Evolutionary conservation across 2,113 vertebrate genomes (phyloP), one percentile per base, ranked within the genome.

Genomic region (Dolichotis patagonum): DNA sequence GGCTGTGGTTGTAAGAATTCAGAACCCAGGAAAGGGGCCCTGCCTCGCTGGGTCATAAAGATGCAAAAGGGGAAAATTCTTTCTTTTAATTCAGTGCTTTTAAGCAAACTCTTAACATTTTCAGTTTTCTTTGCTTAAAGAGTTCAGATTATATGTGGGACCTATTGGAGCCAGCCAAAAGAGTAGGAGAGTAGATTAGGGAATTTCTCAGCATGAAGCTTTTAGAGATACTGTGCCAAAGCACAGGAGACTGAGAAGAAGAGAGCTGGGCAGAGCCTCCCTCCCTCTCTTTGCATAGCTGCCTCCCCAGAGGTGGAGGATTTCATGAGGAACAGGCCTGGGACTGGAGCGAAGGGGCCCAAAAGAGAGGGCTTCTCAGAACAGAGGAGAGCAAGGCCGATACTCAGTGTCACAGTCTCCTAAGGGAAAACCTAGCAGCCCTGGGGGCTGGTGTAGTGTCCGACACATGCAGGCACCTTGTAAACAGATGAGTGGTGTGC

Each of bases 11-110:
- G n/a, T n/a, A n/a, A 6, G 58, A 58, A 56, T 22, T 41, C 32
- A 4, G 75, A 26, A 38, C 20, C 5, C 12, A 75, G 62, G 26
- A 20, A 24, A 46, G 82, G 30, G 81, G 3, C 43, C 49, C 43
- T 62, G 71, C 80, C 65, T 3, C 49, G 65, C 86, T 3, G 54
- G n/a, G 67, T n/a, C 28, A n/a, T 2, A 9, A 1, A 13, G 20
- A 0, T 0, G 13, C 0, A 20, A 35, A 10, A 1, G 3, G 24
- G 26, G 58, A 2, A 73, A 81, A 22, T 11, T 5, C 13, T 22
- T 1, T 7, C 22, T 30, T 17, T 24, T 4, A 35, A 63, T 1
- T 16, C 38, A 1, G 2, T 0, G 3, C 63, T 43, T 69, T 46
- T 32, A 14, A 3, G 41, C 3, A 35, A n/a, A 1, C 43, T 6